Conservation (phyloP, 2,797 vertebrate species). For the Tadarida brasiliensis region DNA sequence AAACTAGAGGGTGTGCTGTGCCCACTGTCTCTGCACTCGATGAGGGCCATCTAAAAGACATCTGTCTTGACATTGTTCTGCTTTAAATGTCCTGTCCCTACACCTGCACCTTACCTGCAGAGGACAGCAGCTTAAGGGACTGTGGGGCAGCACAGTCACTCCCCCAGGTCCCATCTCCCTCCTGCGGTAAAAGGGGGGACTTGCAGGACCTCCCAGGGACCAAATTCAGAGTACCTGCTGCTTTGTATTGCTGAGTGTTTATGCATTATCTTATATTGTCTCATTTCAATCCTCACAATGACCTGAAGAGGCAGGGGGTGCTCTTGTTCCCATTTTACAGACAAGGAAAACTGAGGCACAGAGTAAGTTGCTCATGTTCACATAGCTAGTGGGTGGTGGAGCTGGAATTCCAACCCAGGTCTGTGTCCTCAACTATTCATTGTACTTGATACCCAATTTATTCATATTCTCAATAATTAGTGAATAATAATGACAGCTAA, state of each 20-base stretch:
- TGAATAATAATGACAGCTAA: not conserved
- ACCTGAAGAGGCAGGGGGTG: not conserved
- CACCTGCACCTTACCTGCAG: not conserved
- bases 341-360: too few species aligned
- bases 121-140: not conserved
- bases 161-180: not conserved
- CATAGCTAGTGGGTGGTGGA: not conserved
- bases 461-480: not conserved
- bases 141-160: not conserved
- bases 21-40: not conserved
- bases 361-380: too few species aligned
- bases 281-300: not conserved
- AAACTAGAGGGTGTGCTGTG: not conserved
- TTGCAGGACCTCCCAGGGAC: not conserved
- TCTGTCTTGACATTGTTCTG: not conserved
- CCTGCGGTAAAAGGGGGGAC: not conserved
- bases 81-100: not conserved
- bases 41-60: not conserved
- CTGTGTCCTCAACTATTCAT: not conserved
- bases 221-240: not conserved
- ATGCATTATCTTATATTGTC: not conserved
- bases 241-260: not conserved
- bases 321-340: too few species aligned
- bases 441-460: not conserved
- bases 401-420: not conserved